phyloP scores from a whole-genome alignment of 1,140 invertebrate species.

The Neuroterus valhalla region DNA sequence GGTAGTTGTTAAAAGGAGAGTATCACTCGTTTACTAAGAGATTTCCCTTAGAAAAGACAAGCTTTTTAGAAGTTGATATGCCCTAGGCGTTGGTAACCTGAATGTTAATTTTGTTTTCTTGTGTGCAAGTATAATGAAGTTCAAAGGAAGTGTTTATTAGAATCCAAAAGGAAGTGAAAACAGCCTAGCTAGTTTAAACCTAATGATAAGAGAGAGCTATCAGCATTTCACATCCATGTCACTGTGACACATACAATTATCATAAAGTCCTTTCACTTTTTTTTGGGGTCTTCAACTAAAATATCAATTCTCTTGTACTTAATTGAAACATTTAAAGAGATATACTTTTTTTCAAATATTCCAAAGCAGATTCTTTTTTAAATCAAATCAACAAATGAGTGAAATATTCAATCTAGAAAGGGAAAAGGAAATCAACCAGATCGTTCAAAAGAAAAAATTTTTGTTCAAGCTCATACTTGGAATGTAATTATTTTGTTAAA shows the following conservation, averaged over 20 bases:
- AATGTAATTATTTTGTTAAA: no score
- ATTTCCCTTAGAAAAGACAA: constrained; percentile 32
- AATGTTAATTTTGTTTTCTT: constrained; percentile 51
- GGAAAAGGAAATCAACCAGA: no score
- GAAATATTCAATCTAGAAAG: no score
- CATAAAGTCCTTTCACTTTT: not conserved
- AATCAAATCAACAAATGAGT: no score
- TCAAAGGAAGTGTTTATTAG: constrained; percentile 51
- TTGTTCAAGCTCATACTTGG: no score
- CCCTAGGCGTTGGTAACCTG: constrained; percentile 33
- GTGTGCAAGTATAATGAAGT: constrained; percentile 50
- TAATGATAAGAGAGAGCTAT: constrained; percentile 30
- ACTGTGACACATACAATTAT: not conserved
- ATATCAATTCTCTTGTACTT: not conserved
- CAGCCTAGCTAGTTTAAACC: not conserved
- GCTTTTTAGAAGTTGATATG: constrained; percentile 39
- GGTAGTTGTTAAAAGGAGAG: constrained; percentile 43
- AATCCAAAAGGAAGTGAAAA: constrained; percentile 24
- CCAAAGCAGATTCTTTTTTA: no score
- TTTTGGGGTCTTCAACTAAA: not conserved
- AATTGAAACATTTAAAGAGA: no score
- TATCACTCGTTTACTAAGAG: constrained; percentile 37
- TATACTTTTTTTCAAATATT: no score
- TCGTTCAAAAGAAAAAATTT: no score
- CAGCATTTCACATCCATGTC: constrained; percentile 5